A percentile compares a stretch with the other conserved stretches of the same genome.
These are phyloP conservation scores for Euthynnus affinis DNA, from an alignment of 2,797 vertebrate species.

Conservation along the genomic window DNA sequence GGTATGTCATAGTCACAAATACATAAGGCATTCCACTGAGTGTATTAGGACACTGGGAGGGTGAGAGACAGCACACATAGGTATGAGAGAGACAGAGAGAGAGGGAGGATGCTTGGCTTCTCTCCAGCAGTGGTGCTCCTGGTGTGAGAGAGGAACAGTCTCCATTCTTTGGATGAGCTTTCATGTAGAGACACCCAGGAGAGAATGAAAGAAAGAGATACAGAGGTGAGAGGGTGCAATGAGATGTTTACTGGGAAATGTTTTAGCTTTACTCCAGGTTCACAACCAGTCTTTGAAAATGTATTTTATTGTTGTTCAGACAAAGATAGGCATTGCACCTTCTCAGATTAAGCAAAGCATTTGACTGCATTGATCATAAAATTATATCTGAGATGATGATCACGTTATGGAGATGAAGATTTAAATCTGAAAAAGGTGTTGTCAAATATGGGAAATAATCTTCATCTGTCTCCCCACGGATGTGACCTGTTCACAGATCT, in stretches of 20 bases:
- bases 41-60: constrained; percentile 23
- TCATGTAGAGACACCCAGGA: constrained; percentile 65
- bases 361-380: not conserved
- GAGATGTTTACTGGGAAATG: constrained; percentile 43
- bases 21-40: constrained; percentile 1
- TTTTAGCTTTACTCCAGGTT: constrained; percentile 47
- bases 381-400: constrained; percentile 15
- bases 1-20: constrained; percentile 19
- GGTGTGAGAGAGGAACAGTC: constrained; percentile 72
- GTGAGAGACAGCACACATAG: constrained; percentile 15
- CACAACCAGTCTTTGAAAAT: constrained; percentile 39
- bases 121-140: constrained; percentile 70
- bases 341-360: not conserved
- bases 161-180: constrained; percentile 66
- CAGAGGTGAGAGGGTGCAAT: constrained; percentile 63
- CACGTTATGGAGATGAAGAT: not conserved
- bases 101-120: constrained; percentile 46
- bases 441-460: not conserved
- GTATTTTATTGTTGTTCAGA: not conserved
- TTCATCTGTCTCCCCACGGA: not conserved
- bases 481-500: not conserved
- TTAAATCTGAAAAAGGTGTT: not conserved
- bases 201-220: constrained; percentile 59
- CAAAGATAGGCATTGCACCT: not conserved
- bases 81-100: constrained; percentile 17